These are phyloP conservation scores for Trichonephila inaurata DNA, from an alignment of 1,140 invertebrate species.

Conservation along the genomic window DNA sequence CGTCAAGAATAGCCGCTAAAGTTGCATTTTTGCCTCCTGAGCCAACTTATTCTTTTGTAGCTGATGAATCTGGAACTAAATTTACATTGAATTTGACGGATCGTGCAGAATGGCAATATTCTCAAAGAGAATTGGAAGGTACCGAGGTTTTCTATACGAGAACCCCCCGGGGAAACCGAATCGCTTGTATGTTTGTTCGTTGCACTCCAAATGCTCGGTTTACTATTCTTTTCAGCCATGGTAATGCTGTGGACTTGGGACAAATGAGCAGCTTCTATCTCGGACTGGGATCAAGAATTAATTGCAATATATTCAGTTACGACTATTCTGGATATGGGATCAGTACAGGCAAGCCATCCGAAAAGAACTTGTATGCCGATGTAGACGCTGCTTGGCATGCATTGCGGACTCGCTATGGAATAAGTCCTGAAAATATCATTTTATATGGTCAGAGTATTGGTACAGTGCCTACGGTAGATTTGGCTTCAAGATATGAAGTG, in stretches of 20 bases:
- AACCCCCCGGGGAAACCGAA: conserved; percentile 94
- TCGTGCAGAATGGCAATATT: conserved; percentile 99
- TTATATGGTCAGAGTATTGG: conserved; percentile 99
- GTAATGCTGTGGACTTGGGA: conserved; percentile 97
- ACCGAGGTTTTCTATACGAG: conserved; percentile 89
- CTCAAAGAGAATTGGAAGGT: conserved; percentile 96
- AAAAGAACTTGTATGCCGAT: conserved; percentile 99
- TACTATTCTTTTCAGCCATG: conserved; percentile 99
- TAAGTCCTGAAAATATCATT: conserved; percentile 98
- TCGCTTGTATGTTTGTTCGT: conserved; percentile 97
- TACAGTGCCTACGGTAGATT: conserved; percentile 97
- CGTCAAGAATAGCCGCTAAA: conserved; percentile 98
- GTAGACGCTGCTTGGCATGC: conserved; percentile 99
- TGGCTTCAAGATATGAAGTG: conserved; percentile 97
- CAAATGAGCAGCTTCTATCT: conserved; percentile 99
- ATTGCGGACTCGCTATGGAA: conserved; percentile 90
- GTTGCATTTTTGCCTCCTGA: conserved; percentile 99
- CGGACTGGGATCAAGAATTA: conserved; percentile 96
- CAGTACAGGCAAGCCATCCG: conserved; percentile 96
- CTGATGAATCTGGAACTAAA: conserved; percentile 80
- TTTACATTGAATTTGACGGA: conserved; percentile 87
- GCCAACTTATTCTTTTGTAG: conserved; percentile 93
- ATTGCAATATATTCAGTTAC: conserved; percentile 99
- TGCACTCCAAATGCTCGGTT: conserved; percentile 95
- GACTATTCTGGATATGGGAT: conserved; percentile 99